Base-by-base conservation (phyloP, 2,113 vertebrate genomes). In the Seriola quinqueradiata region DNA sequence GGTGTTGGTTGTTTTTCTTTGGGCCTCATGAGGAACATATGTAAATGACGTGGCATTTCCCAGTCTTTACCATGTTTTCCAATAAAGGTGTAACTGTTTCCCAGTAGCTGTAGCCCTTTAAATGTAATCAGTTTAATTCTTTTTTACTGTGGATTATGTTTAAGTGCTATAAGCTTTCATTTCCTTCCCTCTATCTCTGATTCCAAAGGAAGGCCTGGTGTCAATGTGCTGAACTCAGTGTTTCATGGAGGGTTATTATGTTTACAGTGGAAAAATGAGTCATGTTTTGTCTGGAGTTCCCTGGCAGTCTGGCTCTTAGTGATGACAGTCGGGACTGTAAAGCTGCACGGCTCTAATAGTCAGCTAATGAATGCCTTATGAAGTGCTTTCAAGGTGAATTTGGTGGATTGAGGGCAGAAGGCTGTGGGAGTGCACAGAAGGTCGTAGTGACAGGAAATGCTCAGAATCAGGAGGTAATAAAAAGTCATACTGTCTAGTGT, bases 251-350 rank as follows among this genome's bases (percentile, higher is more conserved):
- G 63, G 48, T 70, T 48, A 52, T 83, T 44, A 83, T 83, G 88
- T 85, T 90, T 78, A 83, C 82, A 66, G 75, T 76, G 89, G 86
- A 86, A 86, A 84, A 83, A 65, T 90, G 86, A 84, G 70, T 88
- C 86, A 86, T 72, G 65, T 68, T 71, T 61, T 36, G 84, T 90
- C 89, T 87, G 81, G 55, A 82, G 71, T 77, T 77, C 52, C 40
- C 23, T 44, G 59, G 69, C 40, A 19, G 60, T 28, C 72, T 71
- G 12, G 3, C 42, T 60, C 11, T 1, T 36, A 23, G 67, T 74
- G 64, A 72, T 81, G 73, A 81, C 69, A 65, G 57, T 70, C 3
- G 19, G 68, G 54, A 42, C 19, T 2, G 44, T 38, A 13, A 32
- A 25, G 66, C 63, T 38, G 60, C 68, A 50, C 54, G 2, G 50